These are phyloP conservation scores for Tipula unca DNA, from an alignment of 2,888 invertebrate species.

Conservation along the genomic window DNA sequence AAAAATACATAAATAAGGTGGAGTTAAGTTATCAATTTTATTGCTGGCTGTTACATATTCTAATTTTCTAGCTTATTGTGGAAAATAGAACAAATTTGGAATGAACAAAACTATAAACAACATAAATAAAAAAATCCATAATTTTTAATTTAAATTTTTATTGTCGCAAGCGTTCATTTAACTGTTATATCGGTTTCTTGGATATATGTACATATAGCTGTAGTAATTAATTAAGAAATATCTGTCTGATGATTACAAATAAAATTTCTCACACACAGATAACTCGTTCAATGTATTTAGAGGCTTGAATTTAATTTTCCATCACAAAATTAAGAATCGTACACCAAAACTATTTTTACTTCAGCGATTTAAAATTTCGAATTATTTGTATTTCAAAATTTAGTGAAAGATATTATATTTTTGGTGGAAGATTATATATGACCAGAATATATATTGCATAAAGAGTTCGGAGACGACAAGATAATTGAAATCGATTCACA, in stretches of 20 bases:
- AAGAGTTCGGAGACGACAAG: not conserved
- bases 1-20: not conserved
- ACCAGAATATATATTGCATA: not conserved
- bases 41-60: not conserved
- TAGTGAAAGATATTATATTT: not conserved
- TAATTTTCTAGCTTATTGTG: not conserved
- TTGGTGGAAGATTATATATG: not conserved
- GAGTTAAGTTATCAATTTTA: not conserved
- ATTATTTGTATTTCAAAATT: not conserved
- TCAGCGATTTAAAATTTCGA: too few relatives aligned
- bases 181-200: not conserved
- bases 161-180: not conserved
- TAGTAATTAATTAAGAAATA: not conserved
- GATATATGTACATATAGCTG: not conserved
- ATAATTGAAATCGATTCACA: not conserved
- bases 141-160: not conserved
- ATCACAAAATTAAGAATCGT: not conserved
- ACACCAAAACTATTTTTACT: too few relatives aligned
- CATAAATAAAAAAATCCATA: not conserved
- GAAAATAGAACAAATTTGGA: not conserved
- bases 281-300: not conserved
- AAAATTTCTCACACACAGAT: not conserved
- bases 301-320: not conserved
- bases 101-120: not conserved
- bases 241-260: not conserved